Conservation (phyloP, 2,797 vertebrate species). For the Phoebastria nigripes region DNA sequence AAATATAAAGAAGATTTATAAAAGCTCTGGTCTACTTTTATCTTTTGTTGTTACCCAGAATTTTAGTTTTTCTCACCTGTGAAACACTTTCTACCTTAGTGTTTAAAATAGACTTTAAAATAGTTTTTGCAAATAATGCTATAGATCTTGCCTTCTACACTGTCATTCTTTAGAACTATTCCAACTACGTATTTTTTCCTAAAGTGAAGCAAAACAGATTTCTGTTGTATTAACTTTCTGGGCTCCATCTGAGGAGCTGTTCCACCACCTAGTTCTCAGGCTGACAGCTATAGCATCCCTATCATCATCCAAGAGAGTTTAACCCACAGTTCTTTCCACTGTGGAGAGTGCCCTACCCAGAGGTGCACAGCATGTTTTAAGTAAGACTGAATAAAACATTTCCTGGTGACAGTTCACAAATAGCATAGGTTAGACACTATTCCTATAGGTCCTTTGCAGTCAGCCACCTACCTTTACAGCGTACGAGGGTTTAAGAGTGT, state of each 20-base stretch:
- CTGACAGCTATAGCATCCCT: background rate
- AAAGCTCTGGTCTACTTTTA: background rate
- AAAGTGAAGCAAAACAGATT: background rate
- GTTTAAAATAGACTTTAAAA: background rate
- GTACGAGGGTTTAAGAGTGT: rapidly evolving
- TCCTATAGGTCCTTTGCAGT: background rate
- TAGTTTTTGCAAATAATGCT: background rate
- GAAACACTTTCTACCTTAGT: background rate
- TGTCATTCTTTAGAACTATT: background rate
- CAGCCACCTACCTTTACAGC: background rate
- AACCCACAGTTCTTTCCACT: background rate
- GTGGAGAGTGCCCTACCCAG: background rate
- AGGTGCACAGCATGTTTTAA: background rate
- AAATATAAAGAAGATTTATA: background rate
- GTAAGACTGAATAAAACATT: background rate
- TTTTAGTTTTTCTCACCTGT: background rate
- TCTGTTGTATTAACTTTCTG: background rate
- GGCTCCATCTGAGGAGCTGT: background rate
- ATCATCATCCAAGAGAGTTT: background rate
- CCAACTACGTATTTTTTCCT: background rate
- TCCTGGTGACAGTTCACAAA: background rate
- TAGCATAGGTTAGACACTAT: background rate
- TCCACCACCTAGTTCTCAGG: background rate
- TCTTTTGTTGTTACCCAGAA: background rate
- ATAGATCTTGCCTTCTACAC: background rate